Evolutionary conservation across 2,113 vertebrate species (phyloP).

Genomic region (Indicator indicator): DNA sequence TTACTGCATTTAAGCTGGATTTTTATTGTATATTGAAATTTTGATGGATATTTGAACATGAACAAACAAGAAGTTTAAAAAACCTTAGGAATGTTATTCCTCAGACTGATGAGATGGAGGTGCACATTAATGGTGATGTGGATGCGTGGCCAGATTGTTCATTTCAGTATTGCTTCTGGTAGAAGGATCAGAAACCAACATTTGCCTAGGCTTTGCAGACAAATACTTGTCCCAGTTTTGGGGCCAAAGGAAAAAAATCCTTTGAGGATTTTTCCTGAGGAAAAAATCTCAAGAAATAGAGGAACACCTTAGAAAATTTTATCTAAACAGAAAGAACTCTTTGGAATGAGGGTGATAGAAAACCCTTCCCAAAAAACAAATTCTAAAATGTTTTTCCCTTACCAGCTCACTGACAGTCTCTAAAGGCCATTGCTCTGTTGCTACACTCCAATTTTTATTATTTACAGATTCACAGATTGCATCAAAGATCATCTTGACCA

Average conservation of each 20-base stretch:
- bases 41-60: not conserved
- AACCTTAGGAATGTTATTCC: not conserved
- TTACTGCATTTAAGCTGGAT: not conserved
- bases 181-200: not conserved
- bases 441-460: not conserved
- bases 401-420: not conserved
- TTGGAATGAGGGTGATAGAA: not conserved
- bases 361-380: not conserved
- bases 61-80: not conserved
- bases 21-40: not conserved
- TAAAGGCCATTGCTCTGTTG: not conserved
- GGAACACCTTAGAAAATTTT: not conserved
- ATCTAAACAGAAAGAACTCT: not conserved
- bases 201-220: not conserved
- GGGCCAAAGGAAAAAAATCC: too few relatives aligned
- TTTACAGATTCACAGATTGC: too few relatives aligned
- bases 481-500: too few relatives aligned
- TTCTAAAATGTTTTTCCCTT: not conserved
- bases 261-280: not conserved
- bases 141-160: not conserved
- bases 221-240: not conserved
- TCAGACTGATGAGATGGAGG: not conserved
- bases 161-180: not conserved
- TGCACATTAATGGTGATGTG: not conserved
- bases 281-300: not conserved